Conservation (phyloP, 2,113 vertebrate genomes). For the Argyrosomus japonicus region DNA sequence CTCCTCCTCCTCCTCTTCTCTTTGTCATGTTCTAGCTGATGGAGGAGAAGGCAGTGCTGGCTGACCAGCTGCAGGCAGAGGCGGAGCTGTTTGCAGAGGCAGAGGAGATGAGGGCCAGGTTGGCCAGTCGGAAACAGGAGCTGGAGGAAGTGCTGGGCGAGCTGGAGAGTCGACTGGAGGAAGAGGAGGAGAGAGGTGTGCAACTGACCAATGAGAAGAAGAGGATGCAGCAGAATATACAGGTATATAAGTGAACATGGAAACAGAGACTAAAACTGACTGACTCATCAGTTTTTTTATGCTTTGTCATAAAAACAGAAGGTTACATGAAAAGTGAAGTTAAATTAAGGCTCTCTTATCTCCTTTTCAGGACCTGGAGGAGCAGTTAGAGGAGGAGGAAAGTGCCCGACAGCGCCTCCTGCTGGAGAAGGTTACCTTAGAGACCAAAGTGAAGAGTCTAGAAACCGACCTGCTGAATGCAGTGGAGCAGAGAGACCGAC, state of each 20-base stretch:
- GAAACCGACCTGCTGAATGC: constrained; percentile 85
- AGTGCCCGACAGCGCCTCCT: constrained; percentile 90
- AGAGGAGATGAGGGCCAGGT: constrained; percentile 87
- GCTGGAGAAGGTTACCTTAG: constrained; percentile 90
- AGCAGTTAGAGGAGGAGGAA: constrained; percentile 92
- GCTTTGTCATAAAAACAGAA: constrained; percentile 8
- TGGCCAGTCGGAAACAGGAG: constrained; percentile 87
- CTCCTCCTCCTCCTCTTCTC: background rate
- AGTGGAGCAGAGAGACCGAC: constrained; percentile 88
- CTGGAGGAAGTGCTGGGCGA: constrained; percentile 88
- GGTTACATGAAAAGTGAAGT: background rate
- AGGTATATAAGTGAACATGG: constrained; percentile 66
- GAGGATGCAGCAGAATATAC: constrained; percentile 86
- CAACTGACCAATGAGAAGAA: constrained; percentile 88
- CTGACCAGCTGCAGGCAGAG: constrained; percentile 90
- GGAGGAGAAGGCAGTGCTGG: constrained; percentile 87
- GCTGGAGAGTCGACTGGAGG: constrained; percentile 87
- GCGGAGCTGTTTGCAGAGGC: constrained; percentile 90
- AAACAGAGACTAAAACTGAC: background rate
- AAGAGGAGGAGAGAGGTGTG: constrained; percentile 86
- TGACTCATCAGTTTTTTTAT: background rate
- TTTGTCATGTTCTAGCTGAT: constrained; percentile 74
- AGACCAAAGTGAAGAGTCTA: constrained; percentile 90
- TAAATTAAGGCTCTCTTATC: background rate
- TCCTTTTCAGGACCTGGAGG: constrained; percentile 88